Base-by-base conservation (phyloP, 2,888 invertebrate species). In the Diploptera punctata region DNA sequence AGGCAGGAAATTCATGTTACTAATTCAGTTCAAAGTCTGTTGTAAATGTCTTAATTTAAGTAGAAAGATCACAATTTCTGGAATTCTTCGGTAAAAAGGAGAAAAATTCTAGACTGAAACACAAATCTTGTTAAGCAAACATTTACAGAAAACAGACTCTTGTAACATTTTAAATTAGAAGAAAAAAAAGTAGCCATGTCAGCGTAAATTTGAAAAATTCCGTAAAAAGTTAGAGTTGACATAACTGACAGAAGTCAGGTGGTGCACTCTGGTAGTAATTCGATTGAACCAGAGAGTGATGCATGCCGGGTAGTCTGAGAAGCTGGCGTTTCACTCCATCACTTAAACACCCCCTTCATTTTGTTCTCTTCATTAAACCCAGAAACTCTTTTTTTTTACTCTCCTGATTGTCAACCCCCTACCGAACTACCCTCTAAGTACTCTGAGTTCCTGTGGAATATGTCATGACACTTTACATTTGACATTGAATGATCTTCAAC, bases 321-420 rank as follows among this genome's bases (percentile, higher is more conserved):
- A 24, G 24, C 52, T 52, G 52, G 24, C 52, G 13, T 52, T 2
- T 1, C 52, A 52, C 52, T 52, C 52, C 52, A 52, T 52, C 52
- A 52, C 52, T 52, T 52, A 52, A 52, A 52, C 52, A 52, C 52
- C 52, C 52, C 19, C 21, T n/a, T n/a, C 52, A 52, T 52, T 52
- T 52, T 52, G 52, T 52, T 21, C 52, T 19, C 52, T 52, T 52
- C 52, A 52, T 52, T 52, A 24, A 52, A 52, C 52, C 52, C 19
- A 52, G 52, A 21, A 52, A 24, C 24, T 5, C 24, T 52, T 19
- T 52, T 24, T 24, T 21, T 24, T 52, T 47, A 47, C 19, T 47
- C 3, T 47, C 47, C 47, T 9, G 18, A n/a, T 5, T 18, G n/a
- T 47, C 24, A 19, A 52, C 24, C 52, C 52, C 21, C 52, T 52